Base-by-base conservation (phyloP, 92 coral and sea anemone species). In the Zoanthus sociatus region DNA sequence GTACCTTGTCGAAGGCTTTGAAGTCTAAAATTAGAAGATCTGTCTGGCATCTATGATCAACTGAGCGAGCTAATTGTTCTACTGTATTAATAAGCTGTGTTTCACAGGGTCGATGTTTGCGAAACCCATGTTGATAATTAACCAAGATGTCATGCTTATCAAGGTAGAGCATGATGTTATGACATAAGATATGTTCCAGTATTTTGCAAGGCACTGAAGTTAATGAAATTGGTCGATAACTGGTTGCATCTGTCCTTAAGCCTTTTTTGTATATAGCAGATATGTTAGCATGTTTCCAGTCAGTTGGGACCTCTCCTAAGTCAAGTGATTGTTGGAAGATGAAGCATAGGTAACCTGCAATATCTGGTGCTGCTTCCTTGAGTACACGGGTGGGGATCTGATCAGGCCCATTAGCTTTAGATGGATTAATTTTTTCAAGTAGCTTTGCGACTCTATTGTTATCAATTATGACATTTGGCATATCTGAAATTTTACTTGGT, bases 201-300 rank as follows among this genome's bases (percentile, higher is more conserved):
- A 54, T 54, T 54, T 54, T 54, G 60, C 14, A 54, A 9, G 60
- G 60, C 60, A 54, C 60, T 54, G 60, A 54, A 7, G 60, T 54
- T 54, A 54, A 54, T 47, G 54, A 64, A 4, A 70, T 26, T 46
- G 44, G 37, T 83, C 48, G 4, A 82, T 50, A 6, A 17, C 9
- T 54, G 60, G 60, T 54, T 54, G 60, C 60, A 54, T 54, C 60
- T 54, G 60, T 9, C 60, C 9, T 9, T 54, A 54, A 44, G 76
- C 60, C 61, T 42, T 82, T 64, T 60, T 82, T 82, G 76, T 73
- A 73, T 51, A 74, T 32, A 86, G 76, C 53, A 73, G 31, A 74
- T 32, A 86, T 86, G 72, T 76, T 86, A 6, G 86, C 89, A 73
- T 86, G 71, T 26, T 42, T 77, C 85, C 89, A 86, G 84, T 86